Percentiles rank a stretch among this genome's conserved stretches.
Evolutionary conservation across 2,113 vertebrate species (phyloP).

Genomic region (Sterna hirundo): DNA sequence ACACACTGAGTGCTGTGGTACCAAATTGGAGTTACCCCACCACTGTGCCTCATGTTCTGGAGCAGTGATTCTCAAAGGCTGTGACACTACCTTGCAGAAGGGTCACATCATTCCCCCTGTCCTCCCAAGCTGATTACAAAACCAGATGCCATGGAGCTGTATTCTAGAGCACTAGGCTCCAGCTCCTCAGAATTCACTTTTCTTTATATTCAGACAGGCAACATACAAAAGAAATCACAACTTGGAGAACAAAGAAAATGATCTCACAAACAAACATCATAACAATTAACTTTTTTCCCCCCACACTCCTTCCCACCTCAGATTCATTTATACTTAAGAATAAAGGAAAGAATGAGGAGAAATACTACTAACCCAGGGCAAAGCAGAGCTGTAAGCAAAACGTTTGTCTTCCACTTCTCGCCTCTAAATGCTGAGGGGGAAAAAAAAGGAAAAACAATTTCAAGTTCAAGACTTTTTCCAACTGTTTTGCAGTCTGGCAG

Average conservation of each 20-base stretch:
- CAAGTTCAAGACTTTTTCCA: neutral
- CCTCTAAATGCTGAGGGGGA: constrained; percentile 82
- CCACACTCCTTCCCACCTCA: neutral
- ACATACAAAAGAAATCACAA: neutral
- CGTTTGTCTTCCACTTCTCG: constrained; percentile 90
- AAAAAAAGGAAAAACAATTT: constrained; percentile 24
- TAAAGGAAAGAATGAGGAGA: neutral
- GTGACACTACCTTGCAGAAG: neutral
- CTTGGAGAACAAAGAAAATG: neutral
- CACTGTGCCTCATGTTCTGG: neutral
- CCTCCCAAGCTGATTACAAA: neutral
- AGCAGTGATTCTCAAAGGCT: neutral
- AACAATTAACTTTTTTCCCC: neutral
- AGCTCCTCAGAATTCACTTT: neutral
- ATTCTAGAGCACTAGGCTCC: neutral
- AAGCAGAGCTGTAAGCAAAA: constrained; percentile 87
- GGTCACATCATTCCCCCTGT: neutral
- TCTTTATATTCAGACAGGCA: neutral
- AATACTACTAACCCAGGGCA: constrained; percentile 83
- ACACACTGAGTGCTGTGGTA: neutral
- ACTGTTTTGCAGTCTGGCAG: neutral
- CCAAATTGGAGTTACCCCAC: neutral
- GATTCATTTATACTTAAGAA: neutral
- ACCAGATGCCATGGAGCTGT: neutral
- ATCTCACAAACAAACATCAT: neutral